phyloP scores from a whole-genome alignment of 2,113 vertebrate genomes.

The Callipepla californica region DNA sequence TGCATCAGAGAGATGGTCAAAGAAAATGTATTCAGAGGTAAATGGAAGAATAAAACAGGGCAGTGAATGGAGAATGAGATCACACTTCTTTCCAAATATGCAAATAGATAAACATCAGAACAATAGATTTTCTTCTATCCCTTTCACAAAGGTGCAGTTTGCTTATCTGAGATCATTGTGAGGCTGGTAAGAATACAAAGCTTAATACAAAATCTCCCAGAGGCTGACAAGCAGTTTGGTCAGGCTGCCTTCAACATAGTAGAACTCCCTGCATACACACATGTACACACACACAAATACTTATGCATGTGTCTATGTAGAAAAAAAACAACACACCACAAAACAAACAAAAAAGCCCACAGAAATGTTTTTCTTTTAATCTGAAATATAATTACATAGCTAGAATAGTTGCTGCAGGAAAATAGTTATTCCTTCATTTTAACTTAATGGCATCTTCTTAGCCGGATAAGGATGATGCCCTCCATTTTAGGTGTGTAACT shows the following conservation, averaged over 20 bases:
- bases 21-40: conserved; percentile 34
- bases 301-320: not conserved
- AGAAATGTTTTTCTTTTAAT: not conserved
- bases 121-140: conserved; percentile 51
- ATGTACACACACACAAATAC: fast-evolving
- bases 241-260: not conserved
- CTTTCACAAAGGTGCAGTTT: conserved; percentile 45
- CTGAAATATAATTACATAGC: not conserved
- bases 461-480: not conserved
- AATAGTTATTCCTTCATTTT: not conserved
- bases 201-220: conserved; percentile 1
- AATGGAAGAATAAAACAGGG: conserved; percentile 21
- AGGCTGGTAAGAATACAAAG: not conserved
- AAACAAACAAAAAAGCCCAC: too few species aligned
- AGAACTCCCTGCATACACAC: not conserved
- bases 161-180: conserved; percentile 46
- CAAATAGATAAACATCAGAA: conserved; percentile 55
- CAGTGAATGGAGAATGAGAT: conserved; percentile 35
- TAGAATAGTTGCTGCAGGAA: not conserved
- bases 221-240: not conserved
- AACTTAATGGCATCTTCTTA: not conserved
- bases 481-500: not conserved
- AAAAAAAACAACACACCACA: not conserved
- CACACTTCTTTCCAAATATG: conserved; percentile 47
- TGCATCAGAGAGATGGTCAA: conserved; percentile 20